phyloP scores from a whole-genome alignment of 1,140 invertebrate genomes.

The Cyphomyrmex costatus region DNA sequence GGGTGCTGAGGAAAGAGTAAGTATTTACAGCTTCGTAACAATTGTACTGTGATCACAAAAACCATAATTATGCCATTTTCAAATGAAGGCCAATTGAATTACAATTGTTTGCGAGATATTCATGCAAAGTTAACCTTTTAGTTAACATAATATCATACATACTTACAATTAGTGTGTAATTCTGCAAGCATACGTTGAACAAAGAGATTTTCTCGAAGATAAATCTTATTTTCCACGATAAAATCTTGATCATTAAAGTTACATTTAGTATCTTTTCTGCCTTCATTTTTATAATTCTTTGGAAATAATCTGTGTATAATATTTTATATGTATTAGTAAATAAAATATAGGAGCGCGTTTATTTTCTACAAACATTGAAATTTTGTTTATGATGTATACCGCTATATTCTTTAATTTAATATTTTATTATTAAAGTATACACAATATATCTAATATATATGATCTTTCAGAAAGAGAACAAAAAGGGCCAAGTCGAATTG shows the following conservation, averaged over 20 bases:
- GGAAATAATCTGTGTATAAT: neutral
- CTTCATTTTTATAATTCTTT: neutral
- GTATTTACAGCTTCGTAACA: constrained; percentile 66
- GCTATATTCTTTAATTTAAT: neutral
- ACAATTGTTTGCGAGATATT: neutral
- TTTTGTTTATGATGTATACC: neutral
- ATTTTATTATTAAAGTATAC: neutral
- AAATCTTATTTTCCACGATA: neutral
- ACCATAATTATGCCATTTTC: neutral
- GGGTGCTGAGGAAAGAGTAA: constrained; percentile 88
- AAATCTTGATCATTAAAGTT: neutral
- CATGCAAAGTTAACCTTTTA: neutral
- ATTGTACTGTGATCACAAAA: neutral
- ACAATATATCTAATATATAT: constrained; percentile 19
- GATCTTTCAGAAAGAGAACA: constrained; percentile 89
- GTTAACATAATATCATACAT: neutral
- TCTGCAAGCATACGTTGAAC: neutral
- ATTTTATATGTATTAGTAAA: neutral
- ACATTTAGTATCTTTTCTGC: neutral
- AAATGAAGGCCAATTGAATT: neutral
- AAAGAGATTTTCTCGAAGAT: neutral
- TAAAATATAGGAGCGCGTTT: neutral
- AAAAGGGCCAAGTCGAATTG: constrained; percentile 90
- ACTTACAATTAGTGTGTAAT: neutral
- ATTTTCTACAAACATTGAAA: neutral